Conservation (phyloP, 2,113 vertebrate genomes). For the Lasiurus cinereus region DNA sequence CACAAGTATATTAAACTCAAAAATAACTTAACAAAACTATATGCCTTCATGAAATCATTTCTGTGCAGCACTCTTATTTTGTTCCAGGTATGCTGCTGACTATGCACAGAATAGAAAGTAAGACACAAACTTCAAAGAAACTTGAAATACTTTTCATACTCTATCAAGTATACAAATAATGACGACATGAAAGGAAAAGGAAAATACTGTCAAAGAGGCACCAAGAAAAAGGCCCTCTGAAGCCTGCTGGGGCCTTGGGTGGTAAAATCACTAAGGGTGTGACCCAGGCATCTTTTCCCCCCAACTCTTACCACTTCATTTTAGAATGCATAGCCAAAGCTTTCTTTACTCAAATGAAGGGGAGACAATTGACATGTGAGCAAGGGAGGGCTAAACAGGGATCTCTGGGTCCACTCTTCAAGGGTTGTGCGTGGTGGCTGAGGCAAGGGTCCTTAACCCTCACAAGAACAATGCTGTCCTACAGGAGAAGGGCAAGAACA, state of each 20-base stretch:
- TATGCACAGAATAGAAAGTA: neutral
- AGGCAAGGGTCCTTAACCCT: neutral
- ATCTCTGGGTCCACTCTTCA: neutral
- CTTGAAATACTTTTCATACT: neutral
- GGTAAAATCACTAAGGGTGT: neutral
- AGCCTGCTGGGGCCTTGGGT: neutral
- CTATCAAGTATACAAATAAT: neutral
- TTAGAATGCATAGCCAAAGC: neutral
- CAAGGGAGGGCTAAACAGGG: neutral
- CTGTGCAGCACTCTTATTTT: neutral
- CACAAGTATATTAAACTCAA: neutral
- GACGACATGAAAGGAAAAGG: neutral
- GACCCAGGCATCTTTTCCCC: neutral
- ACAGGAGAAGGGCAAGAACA: neutral
- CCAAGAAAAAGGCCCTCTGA: neutral
- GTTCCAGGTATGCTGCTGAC: neutral
- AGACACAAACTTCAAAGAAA: neutral
- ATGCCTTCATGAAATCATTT: conserved; percentile 17
- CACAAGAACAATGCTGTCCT: fast-evolving
- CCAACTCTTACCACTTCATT: neutral
- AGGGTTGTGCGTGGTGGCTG: neutral
- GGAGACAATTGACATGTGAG: neutral
- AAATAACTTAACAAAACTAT: conserved; percentile 13
- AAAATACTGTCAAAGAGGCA: neutral
- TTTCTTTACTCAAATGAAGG: neutral